Conservation (phyloP, 2,797 vertebrate genomes). For the Avahi laniger region DNA sequence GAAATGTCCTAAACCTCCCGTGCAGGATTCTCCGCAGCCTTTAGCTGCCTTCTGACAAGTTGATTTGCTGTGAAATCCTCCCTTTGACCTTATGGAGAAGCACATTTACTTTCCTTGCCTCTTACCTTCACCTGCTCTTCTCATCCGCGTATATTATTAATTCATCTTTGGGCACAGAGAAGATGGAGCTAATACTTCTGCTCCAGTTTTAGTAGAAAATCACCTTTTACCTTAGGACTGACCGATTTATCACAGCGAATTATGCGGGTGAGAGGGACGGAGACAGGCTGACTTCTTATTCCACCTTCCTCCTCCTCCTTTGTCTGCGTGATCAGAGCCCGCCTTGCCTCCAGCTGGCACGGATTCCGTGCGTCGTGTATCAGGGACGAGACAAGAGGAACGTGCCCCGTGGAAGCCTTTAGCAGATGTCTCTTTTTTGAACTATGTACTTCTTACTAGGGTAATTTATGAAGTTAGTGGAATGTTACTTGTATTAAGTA, state of each 20-base stretch:
- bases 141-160: conserved; percentile 73
- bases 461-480: conserved; percentile 87
- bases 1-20: not conserved
- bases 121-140: conserved; percentile 76
- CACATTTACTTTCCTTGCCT: conserved; percentile 68
- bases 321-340: conserved; percentile 59
- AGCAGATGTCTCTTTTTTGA: conserved; percentile 87
- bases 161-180: conserved; percentile 80
- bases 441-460: conserved; percentile 77
- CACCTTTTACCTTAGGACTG: conserved; percentile 88
- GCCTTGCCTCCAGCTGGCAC: conserved; percentile 70
- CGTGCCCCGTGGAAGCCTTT: conserved; percentile 71
- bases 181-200: conserved; percentile 82
- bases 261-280: conserved; percentile 88
- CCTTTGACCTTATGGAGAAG: conserved; percentile 69
- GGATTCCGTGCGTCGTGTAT: conserved; percentile 57
- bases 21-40: not conserved
- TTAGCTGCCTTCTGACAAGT: conserved; percentile 53
- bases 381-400: conserved; percentile 69
- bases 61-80: conserved; percentile 71
- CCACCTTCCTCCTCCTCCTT: conserved; percentile 72
- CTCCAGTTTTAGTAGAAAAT: conserved; percentile 84
- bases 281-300: conserved; percentile 71
- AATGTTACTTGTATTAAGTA: conserved; percentile 87
- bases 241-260: conserved; percentile 90